Evolutionary conservation across 1,140 invertebrate species (phyloP), one percentile per base, ranked within the genome.

Genomic region (Branchinecta lindahli): DNA sequence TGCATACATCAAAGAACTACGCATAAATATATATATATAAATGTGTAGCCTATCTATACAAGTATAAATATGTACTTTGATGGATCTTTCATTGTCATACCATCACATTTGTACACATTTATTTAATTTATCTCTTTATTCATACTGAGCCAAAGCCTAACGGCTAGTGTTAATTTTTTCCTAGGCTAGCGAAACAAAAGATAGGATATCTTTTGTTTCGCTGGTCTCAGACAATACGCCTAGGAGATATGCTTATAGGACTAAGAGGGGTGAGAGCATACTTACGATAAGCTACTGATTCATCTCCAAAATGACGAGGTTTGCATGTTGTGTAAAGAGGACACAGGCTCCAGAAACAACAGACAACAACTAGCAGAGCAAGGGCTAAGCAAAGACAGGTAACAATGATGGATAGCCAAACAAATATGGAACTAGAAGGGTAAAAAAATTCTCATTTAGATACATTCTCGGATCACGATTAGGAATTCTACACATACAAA

Each of bases 211-310:
- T 61, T 61, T 61, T 61, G 12, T 61, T 61, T 61, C 4, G 12
- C 52, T 61, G 52, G 12, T 15, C 18, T 12, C 6, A 61, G 52
- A 61, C 12, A 20, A 20, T 4, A 61, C 2, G 6, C 52, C 18
- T 61, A 61, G 18, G 18, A 61, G 18, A 12, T 61, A 15, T 15
- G 52, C 12, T 20, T 15, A 20, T 15, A 61, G 52, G 18, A 61
- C 52, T 61, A 61, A 61, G 18, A 61, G 18, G 52, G 12, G 12
- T 61, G 6, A 20, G 12, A 6, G 18, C 52, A 61, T 61, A 61
- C 52, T 61, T 61, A 61, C 52, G 52, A 61, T 61, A 61, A 1
- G 52, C 52, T 15, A 61, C 52, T 12, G 52, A 61, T 61, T 61
- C 52, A 61, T 20, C 18, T 12, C 12, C 18, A 61, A 61, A 61